Base-by-base conservation (phyloP, 2,797 vertebrate genomes). In the Apodemus agrarius region DNA sequence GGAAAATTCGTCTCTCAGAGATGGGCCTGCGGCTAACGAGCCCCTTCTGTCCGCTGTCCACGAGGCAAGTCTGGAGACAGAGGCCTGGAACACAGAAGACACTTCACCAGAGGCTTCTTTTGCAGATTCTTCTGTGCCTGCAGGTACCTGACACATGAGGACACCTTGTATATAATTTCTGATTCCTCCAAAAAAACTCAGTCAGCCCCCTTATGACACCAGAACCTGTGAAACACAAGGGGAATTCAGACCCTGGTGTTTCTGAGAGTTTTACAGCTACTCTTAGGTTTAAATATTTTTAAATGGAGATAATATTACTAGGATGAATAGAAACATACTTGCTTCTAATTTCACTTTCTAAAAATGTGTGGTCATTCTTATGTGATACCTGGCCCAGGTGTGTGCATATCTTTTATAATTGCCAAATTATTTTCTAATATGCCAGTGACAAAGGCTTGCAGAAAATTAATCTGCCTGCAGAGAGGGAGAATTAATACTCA, bases 141-240 rank as follows among this genome's bases (percentile, higher is more conserved):
- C 98, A 98, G 98, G 98, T 99, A 98, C 57, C 31, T 59, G 6
- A 65, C 69, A 54, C 8, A 65, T 4, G 0, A 72, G n/a, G 22
- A 88, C 40, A 34, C 11, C 81, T 96, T 84, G 69, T 31, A 59
- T 90, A 61, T 3, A 34, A 26, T 65, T 63, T 75, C 93, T 75
- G 29, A 26, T 78, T n/a, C 26, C 88, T 91, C 16, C 0, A 11
- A 49, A 87, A 89, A 90, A 82, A n/a, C 87, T 57, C 26, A 37
- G 0, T 34, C 43, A 6, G 21, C 61, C 6, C 12, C 3, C 17
- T 52, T 52, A 46, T 40, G 37, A 79, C 49, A 86, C 57, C 8
- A 88, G 21, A 12, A n/a, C 24, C 83, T 88, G 4, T 94, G 90
- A 67, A 86, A 78, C 89, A 80, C 52, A 54, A 49, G 34, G 29